Percentiles rank a stretch among this genome's conserved stretches.
Conservation (phyloP, 2,888 invertebrate genomes). For the Octodonta nipae region DNA sequence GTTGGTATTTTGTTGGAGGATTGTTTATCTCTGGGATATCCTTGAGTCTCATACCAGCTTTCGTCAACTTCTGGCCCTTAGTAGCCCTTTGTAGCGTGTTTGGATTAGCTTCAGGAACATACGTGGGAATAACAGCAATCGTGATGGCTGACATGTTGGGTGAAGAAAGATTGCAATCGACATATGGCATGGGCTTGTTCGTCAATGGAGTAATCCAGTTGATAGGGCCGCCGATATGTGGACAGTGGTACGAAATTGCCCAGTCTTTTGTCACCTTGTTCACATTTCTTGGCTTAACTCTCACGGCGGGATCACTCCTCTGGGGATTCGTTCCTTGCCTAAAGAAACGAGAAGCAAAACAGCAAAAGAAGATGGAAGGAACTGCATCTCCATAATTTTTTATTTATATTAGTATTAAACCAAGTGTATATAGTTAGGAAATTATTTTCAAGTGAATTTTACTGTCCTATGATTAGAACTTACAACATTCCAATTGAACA, state of each 20-base stretch:
- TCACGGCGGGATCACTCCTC: slow-evolving; percentile 56
- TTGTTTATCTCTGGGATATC: slow-evolving; percentile 64
- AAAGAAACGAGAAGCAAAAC: slow-evolving; percentile 19
- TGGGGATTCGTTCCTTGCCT: slow-evolving; percentile 68
- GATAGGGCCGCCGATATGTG: slow-evolving; percentile 73
- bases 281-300: slow-evolving; percentile 55
- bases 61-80: slow-evolving; percentile 48
- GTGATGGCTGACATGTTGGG: slow-evolving; percentile 82
- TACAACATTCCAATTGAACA: too few species aligned
- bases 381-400: background rate
- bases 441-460: too few species aligned
- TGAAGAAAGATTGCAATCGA: slow-evolving; percentile 68
- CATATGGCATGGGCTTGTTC: slow-evolving; percentile 74
- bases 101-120: slow-evolving; percentile 70
- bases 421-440: too few species aligned
- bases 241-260: slow-evolving; percentile 50
- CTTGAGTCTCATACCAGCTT: slow-evolving; percentile 55
- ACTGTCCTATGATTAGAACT: too few species aligned
- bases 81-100: slow-evolving; percentile 61
- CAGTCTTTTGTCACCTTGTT: slow-evolving; percentile 59
- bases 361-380: background rate
- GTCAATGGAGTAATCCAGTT: slow-evolving; percentile 72
- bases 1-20: slow-evolving; percentile 72
- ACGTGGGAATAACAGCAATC: slow-evolving; percentile 74
- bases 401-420: too few species aligned